Base-by-base conservation (phyloP, 2,113 vertebrate species). In the Motacilla alba region DNA sequence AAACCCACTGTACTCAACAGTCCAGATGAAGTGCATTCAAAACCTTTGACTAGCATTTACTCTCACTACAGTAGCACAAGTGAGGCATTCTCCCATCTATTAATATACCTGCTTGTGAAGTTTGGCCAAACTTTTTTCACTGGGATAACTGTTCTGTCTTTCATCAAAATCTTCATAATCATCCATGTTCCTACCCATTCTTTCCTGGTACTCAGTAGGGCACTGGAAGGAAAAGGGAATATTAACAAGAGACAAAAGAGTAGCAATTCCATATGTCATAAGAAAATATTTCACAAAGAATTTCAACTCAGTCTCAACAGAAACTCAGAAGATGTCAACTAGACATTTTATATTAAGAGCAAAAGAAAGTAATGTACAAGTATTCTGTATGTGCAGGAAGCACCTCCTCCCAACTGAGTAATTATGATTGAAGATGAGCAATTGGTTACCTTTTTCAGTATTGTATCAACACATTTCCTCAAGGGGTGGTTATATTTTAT, bases 151-250 rank as follows among this genome's bases (percentile, higher is more conserved):
- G 77, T 97, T 98, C 58, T 97, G 98, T 85, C 99, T 99, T 97
- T 99, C 99, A 83, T 99, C 99, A 98, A 99, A 99, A 97, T 99
- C 99, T 98, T 99, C 99, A 90, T 99, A 99, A 83, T 98, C 98
- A 67, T 99, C 98, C 98, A 98, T 98, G 78, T 98, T 98, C 72
- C 98, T 98, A 53, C 97, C 98, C 98, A 99, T 98, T 97, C 98
- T 98, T 95, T 99, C 98, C 90, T 98, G 98, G 94, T 99, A 99
- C 27, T 98, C 98, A 89, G 95, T 80, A 60, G 99, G 99, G 84
- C 99, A 99, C 99, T 99, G 73, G 92, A 92, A 95, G 50, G 15
- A 96, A 94, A 50, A 95, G 30, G 11, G 24, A 52, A 93, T 73
- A 92, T 62, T 53, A 70, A 63, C 14, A 13, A 11, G 75, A 82